A percentile compares a stretch with the other conserved stretches of the same genome.
These are phyloP conservation scores for Bovichtus diacanthus DNA, from an alignment of 2,797 vertebrate genomes.

Conservation along the genomic window DNA sequence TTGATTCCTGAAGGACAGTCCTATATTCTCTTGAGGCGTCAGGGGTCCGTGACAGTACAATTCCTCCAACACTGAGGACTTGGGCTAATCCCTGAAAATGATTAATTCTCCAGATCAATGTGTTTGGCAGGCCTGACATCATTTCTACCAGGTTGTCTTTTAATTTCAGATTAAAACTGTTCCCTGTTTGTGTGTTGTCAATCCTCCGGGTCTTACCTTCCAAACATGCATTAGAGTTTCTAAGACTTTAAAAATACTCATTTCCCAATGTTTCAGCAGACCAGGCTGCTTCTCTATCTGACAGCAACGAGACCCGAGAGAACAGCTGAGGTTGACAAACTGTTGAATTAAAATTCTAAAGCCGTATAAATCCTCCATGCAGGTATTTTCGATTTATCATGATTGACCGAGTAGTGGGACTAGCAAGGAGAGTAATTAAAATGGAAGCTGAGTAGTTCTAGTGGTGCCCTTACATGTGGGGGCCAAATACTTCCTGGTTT, in stretches of 20 bases:
- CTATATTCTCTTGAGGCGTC: slow-evolving; percentile 14
- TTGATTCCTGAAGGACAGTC: slow-evolving; percentile 19
- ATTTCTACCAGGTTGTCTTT: not conserved
- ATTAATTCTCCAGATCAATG: not conserved
- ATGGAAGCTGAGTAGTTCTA: slow-evolving; percentile 35
- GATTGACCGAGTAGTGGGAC: slow-evolving; percentile 34
- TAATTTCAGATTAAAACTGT: not conserved
- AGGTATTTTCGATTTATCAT: slow-evolving; percentile 45
- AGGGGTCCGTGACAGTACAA: slow-evolving; percentile 25
- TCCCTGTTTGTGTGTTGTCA: not conserved
- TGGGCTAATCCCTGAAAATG: not conserved
- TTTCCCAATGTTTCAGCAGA: not conserved
- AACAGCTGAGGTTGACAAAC: slow-evolving; percentile 21
- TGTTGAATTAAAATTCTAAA: slow-evolving; percentile 27
- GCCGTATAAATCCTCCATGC: slow-evolving; percentile 17
- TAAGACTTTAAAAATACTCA: not conserved
- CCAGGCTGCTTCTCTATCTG: not conserved
- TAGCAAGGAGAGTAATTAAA: slow-evolving; percentile 60
- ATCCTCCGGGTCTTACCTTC: not conserved
- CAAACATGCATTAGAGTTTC: not conserved
- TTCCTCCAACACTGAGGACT: not conserved
- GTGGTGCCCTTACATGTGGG: slow-evolving; percentile 53
- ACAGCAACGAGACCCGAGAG: slow-evolving; percentile 20
- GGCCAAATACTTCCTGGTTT: slow-evolving; percentile 63
- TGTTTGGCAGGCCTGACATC: too few species aligned